Base-by-base conservation (phyloP, 2,888 invertebrate genomes). In the Sphaerophoria rueppellii region DNA sequence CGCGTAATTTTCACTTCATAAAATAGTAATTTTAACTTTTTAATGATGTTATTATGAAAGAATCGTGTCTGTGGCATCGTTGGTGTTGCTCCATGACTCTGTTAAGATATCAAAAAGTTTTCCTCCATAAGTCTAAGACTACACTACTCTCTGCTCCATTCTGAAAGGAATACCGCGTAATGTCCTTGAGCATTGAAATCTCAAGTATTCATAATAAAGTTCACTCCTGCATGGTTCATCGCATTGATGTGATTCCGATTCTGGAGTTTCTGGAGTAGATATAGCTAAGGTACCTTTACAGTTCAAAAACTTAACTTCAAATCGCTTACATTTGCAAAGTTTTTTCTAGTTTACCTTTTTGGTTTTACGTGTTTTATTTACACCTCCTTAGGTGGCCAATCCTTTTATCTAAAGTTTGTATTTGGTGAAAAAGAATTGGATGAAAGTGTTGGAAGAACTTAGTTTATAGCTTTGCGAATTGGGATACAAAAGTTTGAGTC, bases 11-110 rank as follows among this genome's bases (percentile, higher is more conserved):
- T 67, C 73, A 72, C 77, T 54, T 82, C 63, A 70, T 82, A 77
- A 82, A 78, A 77, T 70, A 73, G 69, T 73, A 82, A 78, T 82
- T 82, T 74, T 37, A 82, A 82, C 73, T 82, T 82, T 82, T 82
- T 82, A 82, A 82, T 69, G 77, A 77, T 57, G 73, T 82, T 82
- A 70, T 74, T 58, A 77, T 46, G 63, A 77, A 82, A 74, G 50
- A 58, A 69, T 73, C 61, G 35, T 70, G 43, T 40, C 1, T 4
- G 24, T 24, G 24, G 24, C 24, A 2, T 24, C 24, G 24, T 43
- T 43, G 12, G 6, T 57, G 35, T 32, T 24, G 5, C n/a, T 46
- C 50, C 50, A 58, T 55, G 34, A 63, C 57, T 43, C 46, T 32
- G 6, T 52, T 1, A 40, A 40, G 40, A 40, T 40, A 40, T 40